Evolutionary conservation across 2,888 invertebrate species (phyloP), one percentile per base, ranked within the genome.

Genomic region (Melikaiella ostensackeni): DNA sequence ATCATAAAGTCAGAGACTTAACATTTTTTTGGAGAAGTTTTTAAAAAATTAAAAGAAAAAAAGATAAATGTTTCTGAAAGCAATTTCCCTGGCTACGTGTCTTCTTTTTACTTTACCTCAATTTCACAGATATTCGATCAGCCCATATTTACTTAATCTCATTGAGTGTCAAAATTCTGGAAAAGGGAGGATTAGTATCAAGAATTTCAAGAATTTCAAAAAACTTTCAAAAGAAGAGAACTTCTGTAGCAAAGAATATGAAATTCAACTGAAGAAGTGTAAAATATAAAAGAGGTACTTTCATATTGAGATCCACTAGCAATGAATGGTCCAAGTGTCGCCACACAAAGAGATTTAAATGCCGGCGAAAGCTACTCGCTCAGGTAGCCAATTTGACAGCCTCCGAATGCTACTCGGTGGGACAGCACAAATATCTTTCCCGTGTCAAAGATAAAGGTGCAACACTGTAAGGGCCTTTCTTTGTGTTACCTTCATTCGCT

Each of bases 311-410:
- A 46, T 30, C 30, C 70, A 30, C 70, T 46, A 70, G 42, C 42
- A 66, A 27, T 24, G 46, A 70, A 70, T 50, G 70, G 46, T 27
- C 46, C 70, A 70, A 66, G 30, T 66, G 66, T 66, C 46, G n/a
- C 33, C 42, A 46, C 66, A 70, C 70, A 70, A 70, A 70, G 50
- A 30, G 50, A 70, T 70, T 70, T 70, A 50, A 70, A 70, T 70
- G 70, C 30, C 30, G 19, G 16, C 70, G 27, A 66, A 42, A 33
- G 62, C 62, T 62, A 5, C 33, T 62, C 30, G 35, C 9, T 33
- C 70, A 70, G 70, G 70, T 70, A 70, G 46, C 70, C 70, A 70
- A 70, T 70, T 70, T 70, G 50, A 70, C 70, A 70, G 66, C 19
- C 30, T 70, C 70, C 27, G 27, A 70, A 70, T 70, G 46, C 27